Base-by-base conservation (phyloP, 2,113 vertebrate genomes). In the Gobio gobio region DNA sequence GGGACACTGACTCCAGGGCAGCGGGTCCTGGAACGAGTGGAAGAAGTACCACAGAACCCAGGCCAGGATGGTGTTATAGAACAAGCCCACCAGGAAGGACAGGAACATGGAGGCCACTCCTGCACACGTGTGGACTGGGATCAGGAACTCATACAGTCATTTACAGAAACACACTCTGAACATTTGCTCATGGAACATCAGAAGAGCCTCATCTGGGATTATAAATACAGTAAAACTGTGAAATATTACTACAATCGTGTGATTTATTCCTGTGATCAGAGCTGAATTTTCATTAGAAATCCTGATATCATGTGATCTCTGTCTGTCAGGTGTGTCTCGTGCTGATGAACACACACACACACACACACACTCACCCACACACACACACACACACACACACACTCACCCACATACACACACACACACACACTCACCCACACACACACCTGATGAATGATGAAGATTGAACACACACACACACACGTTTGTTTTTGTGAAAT, bases 41-140 rank as follows among this genome's bases (percentile, higher is more conserved):
- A 96, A 97, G 91, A 97, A 95, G 87, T 97, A 97, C 96, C 96
- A 97, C 93, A 97, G 93, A 54, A 97, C 93, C 92, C 94, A 96
- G 78, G 96, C 94, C 79, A 97, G 94, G 89, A 97, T 97, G 16
- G 94, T 95, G 78, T 97, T 97, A 56, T 97, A 97, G 84, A 96
- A 97, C 33, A 97, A 89, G 9, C 95, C 89, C 85, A 97, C 95
- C 72, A 96, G 85, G 85, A 97, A 95, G 58, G 96, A 97, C 10
- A 95, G 94, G 0, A 92, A 29, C 95, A 97, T 94, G 64, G 96
- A 95, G 0, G 96, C 93, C 5, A 97, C 90, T 66, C 96, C 96
- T 97, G 83, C 1, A 40, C 5, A 40, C 61, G 51, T 14, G 58
- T 24, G 87, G 22, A 58, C 24, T n/a, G 8, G 56, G 12, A 33